Conservation (phyloP, 1,140 invertebrate species). For the Diabrotica virgifera region DNA sequence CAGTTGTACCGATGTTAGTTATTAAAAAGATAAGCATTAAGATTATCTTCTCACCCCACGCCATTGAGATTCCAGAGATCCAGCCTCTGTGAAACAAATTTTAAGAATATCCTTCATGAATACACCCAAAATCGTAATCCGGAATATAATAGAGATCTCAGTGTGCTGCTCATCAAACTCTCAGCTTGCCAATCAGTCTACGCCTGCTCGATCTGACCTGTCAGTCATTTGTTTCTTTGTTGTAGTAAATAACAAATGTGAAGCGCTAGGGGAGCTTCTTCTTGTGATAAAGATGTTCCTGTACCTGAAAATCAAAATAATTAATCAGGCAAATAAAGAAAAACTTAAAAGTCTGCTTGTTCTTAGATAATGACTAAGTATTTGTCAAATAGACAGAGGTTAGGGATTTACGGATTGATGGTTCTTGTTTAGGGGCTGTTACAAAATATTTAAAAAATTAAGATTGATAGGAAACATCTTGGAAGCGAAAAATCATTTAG, state of each 20-base stretch:
- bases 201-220: slow-evolving; percentile 29
- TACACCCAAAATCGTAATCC: slow-evolving; percentile 1
- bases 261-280: slow-evolving; percentile 10
- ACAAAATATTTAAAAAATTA: too few species aligned
- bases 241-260: slow-evolving; percentile 18
- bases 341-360: slow-evolving; percentile 8
- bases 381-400: slow-evolving; percentile 8
- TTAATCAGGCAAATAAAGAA: slow-evolving; percentile 12
- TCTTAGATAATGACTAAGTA: slow-evolving; percentile 3
- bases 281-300: slow-evolving; percentile 18
- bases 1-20: too few species aligned
- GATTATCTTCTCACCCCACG: too few species aligned
- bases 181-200: slow-evolving; percentile 43
- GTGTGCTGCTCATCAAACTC: slow-evolving; percentile 38
- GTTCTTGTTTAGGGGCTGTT: too few species aligned
- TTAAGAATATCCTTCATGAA: neutral
- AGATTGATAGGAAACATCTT: too few species aligned
- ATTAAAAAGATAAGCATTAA: too few species aligned
- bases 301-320: slow-evolving; percentile 21
- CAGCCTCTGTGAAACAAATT: neutral
- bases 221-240: slow-evolving; percentile 24
- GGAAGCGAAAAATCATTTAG: too few species aligned
- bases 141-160: slow-evolving; percentile 41
- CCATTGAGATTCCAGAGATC: neutral
- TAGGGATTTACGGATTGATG: too few species aligned